A percentile compares a stretch with the other conserved stretches of the same genome.
These are phyloP conservation scores for Synanthedon tipuliformis DNA, from an alignment of 2,888 invertebrate genomes.

Conservation along the genomic window DNA sequence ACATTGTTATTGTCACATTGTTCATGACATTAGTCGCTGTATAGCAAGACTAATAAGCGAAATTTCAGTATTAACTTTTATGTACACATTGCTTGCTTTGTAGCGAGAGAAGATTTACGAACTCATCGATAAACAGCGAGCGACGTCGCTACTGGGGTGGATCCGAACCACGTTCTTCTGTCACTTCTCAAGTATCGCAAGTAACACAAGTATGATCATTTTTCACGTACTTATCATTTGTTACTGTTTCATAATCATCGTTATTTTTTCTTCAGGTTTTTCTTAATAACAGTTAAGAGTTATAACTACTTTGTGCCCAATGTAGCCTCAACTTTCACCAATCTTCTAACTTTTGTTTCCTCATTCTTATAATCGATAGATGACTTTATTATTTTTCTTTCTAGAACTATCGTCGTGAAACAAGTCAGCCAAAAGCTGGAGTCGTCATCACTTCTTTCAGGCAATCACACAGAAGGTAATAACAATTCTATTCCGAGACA, in stretches of 20 bases:
- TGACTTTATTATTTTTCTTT: conserved; percentile 7
- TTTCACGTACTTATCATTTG: too few relatives aligned
- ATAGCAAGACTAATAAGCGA: too few relatives aligned
- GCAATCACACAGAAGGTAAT: conserved; percentile 86
- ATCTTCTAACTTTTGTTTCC: too few relatives aligned
- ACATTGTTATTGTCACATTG: too few relatives aligned
- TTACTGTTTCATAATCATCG: too few relatives aligned
- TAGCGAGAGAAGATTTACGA: conserved; percentile 57
- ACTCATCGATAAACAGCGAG: conserved; percentile 56
- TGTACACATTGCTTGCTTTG: neutral
- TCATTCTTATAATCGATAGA: too few relatives aligned
- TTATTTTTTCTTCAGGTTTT: too few relatives aligned
- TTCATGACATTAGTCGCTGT: too few relatives aligned
- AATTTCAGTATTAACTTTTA: too few relatives aligned
- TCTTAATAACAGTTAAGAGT: too few relatives aligned
- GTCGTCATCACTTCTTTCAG: conserved; percentile 92
- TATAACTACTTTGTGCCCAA: too few relatives aligned
- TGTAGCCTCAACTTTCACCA: too few relatives aligned
- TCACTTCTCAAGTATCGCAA: conserved; percentile 57
- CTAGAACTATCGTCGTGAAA: conserved; percentile 61
- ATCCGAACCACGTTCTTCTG: conserved; percentile 56
- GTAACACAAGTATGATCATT: conserved; percentile 35
- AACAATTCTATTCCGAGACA: neutral
- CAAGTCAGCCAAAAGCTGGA: conserved; percentile 77
- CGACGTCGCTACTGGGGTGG: conserved; percentile 56